Conservation (phyloP, 2,113 vertebrate species). For the Chamaea fasciata region DNA sequence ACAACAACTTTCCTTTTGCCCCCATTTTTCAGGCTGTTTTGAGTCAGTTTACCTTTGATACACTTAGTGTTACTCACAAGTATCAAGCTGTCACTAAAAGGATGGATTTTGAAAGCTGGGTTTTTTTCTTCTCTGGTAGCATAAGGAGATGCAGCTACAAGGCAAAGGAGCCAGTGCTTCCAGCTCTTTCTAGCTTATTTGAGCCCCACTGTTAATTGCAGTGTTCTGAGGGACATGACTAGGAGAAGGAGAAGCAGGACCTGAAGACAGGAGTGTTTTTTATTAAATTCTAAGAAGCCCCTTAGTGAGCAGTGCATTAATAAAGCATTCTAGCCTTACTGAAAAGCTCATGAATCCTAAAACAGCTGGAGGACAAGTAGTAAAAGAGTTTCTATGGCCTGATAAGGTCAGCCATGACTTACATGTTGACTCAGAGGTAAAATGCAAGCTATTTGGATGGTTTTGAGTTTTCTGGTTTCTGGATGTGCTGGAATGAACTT, state of each 20-base stretch:
- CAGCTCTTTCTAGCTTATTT: background rate
- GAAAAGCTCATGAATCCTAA: background rate
- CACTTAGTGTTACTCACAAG: background rate
- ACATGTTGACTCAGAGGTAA: background rate
- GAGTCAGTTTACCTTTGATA: background rate
- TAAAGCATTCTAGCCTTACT: background rate
- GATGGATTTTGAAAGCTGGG: background rate
- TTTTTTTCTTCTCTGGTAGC: rapidly evolving
- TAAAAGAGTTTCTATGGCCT: background rate
- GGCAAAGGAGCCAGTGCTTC: background rate
- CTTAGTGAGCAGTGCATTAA: background rate
- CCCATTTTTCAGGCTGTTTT: background rate
- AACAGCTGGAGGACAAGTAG: background rate
- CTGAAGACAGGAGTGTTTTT: background rate
- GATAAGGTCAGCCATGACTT: background rate
- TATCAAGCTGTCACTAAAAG: background rate
- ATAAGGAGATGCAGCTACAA: background rate
- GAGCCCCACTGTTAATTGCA: background rate
- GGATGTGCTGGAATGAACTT: background rate
- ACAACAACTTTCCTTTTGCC: background rate
- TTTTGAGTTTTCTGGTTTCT: background rate
- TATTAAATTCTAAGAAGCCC: background rate
- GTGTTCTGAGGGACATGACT: background rate
- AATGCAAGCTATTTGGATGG: background rate
- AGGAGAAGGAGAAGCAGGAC: background rate